Evolutionary conservation across 2,797 vertebrate species (phyloP).

Genomic region (Varecia variegata): DNA sequence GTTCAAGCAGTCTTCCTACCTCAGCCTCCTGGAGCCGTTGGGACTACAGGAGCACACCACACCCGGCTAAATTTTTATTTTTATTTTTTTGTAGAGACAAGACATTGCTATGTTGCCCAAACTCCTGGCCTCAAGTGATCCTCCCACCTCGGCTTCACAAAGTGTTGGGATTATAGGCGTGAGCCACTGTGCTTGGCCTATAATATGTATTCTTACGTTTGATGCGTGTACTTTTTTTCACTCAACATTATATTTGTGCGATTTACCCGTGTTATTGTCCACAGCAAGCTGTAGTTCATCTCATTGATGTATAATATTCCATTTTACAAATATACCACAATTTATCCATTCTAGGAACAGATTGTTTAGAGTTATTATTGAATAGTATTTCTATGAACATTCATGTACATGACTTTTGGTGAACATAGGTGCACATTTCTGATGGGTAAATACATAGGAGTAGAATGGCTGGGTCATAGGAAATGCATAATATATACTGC

Average conservation of each 20-base stretch:
- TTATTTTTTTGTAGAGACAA: too few relatives aligned
- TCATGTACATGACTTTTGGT: background rate
- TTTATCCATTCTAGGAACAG: background rate
- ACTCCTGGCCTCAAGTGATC: too few relatives aligned
- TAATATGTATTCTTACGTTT: background rate
- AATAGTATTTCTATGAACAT: background rate
- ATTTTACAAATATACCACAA: background rate
- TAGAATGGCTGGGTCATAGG: background rate
- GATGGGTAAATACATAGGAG: background rate
- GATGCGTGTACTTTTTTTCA: background rate
- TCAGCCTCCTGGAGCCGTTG: too few relatives aligned
- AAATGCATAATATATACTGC: background rate
- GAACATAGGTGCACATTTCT: background rate
- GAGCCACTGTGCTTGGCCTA: background rate
- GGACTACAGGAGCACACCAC: too few relatives aligned
- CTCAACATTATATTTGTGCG: background rate
- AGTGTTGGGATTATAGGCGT: too few relatives aligned
- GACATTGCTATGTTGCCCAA: too few relatives aligned
- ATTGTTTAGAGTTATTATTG: background rate
- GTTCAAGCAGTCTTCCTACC: too few relatives aligned
- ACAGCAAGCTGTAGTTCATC: background rate
- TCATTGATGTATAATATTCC: background rate
- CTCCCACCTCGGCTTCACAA: too few relatives aligned
- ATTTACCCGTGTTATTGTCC: background rate
- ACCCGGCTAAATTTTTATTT: too few relatives aligned